These are phyloP conservation scores for Oceanodroma tethys DNA, from an alignment of 2,113 vertebrate genomes.

Conservation along the genomic window DNA sequence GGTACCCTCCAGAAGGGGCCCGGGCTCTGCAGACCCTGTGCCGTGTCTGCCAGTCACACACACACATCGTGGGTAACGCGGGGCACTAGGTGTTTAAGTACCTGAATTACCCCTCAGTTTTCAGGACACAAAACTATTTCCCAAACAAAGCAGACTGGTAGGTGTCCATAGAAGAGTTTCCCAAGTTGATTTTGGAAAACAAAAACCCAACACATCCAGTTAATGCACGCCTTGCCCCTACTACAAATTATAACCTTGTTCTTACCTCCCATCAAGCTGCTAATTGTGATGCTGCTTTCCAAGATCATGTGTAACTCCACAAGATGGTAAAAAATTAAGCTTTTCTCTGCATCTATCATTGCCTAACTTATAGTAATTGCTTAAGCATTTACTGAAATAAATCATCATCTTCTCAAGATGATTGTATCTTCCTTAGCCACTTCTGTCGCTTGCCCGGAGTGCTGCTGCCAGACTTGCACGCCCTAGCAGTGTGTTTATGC, in stretches of 20 bases:
- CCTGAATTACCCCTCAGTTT: neutral
- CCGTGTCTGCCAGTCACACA: neutral
- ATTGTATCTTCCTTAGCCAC: neutral
- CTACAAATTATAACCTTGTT: neutral
- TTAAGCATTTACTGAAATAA: neutral
- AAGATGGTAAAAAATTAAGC: neutral
- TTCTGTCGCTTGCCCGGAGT: neutral
- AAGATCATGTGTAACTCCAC: neutral
- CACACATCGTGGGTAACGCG: accelerated
- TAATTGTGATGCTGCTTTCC: neutral
- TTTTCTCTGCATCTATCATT: neutral
- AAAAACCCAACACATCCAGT: neutral
- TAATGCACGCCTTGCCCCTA: neutral
- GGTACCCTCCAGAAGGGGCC: neutral
- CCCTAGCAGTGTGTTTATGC: neutral
- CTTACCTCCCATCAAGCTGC: neutral
- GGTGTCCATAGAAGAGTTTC: neutral
- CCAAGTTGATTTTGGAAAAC: neutral
- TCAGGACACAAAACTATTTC: neutral
- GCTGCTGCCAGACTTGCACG: neutral
- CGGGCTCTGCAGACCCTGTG: neutral
- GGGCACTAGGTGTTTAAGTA: neutral
- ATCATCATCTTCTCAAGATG: neutral
- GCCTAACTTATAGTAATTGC: neutral
- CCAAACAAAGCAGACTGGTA: neutral